Conservation (phyloP, 2,113 vertebrate species). For the Eubucco bourcierii region DNA sequence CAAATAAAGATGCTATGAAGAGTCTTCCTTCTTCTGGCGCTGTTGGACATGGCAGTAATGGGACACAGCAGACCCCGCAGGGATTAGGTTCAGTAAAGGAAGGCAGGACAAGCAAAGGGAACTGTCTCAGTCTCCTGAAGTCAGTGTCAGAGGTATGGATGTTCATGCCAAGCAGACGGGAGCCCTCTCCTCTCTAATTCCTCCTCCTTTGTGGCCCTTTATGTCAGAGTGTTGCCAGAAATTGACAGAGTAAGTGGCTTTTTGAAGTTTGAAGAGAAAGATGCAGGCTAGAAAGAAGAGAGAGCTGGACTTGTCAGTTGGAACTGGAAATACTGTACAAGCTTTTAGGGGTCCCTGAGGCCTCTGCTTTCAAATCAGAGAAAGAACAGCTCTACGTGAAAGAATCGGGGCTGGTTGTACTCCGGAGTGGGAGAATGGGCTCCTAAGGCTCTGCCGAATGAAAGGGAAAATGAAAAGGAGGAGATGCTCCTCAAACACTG, state of each 20-base stretch:
- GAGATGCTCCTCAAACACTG: background rate
- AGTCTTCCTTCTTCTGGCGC: background rate
- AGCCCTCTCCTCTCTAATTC: background rate
- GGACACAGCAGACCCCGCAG: accelerated
- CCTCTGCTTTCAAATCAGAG: slow-evolving; percentile 27
- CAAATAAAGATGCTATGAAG: background rate
- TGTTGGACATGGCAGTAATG: accelerated
- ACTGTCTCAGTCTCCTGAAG: background rate
- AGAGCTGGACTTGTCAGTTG: slow-evolving; percentile 17
- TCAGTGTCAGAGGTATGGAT: background rate
- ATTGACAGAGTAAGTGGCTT: background rate
- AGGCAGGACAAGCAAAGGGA: background rate
- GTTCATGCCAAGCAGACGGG: background rate
- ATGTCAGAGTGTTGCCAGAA: background rate
- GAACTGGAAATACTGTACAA: slow-evolving; percentile 6
- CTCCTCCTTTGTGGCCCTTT: background rate
- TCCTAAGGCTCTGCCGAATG: slow-evolving; percentile 41
- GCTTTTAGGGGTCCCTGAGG: slow-evolving; percentile 34
- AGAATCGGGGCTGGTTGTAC: background rate
- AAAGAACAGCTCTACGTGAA: background rate
- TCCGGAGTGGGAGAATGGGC: slow-evolving; percentile 11
- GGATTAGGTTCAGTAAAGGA: background rate
- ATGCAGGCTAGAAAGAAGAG: slow-evolving; percentile 22
- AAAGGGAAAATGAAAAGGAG: slow-evolving; percentile 31
- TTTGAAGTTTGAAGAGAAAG: slow-evolving; percentile 36